Evolutionary conservation across 2,888 invertebrate genomes (phyloP).

Genomic region (Drosophila birchii): DNA sequence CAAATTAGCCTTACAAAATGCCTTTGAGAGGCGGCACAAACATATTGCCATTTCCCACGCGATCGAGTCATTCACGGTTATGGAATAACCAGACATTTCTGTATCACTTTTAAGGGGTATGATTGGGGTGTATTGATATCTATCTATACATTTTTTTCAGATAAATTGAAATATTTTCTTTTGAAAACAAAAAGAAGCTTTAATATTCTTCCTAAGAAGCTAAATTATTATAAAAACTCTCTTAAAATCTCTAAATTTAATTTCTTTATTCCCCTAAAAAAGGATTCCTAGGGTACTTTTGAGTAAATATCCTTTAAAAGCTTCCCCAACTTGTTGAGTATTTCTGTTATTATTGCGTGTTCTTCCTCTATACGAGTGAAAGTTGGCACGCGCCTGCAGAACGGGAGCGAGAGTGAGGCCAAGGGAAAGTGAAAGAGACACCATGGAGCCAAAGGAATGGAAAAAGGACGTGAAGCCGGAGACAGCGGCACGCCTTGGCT

Average conservation of each 20-base stretch:
- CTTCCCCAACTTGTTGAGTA: constrained; percentile 36
- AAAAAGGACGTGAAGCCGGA: background rate
- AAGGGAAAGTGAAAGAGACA: constrained; percentile 15
- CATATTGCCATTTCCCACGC: constrained; percentile 45
- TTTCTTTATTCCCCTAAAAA: too few relatives aligned
- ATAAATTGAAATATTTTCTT: background rate
- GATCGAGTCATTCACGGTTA: constrained; percentile 23
- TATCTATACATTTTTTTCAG: background rate
- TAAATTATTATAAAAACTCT: background rate
- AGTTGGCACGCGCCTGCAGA: constrained; percentile 59
- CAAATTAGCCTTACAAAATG: constrained; percentile 45
- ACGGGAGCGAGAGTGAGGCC: background rate
- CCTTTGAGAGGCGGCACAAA: constrained; percentile 7
- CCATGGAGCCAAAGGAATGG: background rate
- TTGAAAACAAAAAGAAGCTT: background rate
- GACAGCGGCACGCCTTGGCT: constrained; percentile 60
- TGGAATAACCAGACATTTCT: background rate
- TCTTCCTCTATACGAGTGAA: constrained; percentile 32
- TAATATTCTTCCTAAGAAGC: background rate
- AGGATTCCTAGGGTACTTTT: background rate
- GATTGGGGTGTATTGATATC: background rate
- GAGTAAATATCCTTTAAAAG: background rate
- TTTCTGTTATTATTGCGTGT: constrained; percentile 33
- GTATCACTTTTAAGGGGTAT: background rate
- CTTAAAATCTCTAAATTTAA: background rate